Evolutionary conservation across 2,113 vertebrate species (phyloP).

Genomic region (Notechis scutatus): DNA sequence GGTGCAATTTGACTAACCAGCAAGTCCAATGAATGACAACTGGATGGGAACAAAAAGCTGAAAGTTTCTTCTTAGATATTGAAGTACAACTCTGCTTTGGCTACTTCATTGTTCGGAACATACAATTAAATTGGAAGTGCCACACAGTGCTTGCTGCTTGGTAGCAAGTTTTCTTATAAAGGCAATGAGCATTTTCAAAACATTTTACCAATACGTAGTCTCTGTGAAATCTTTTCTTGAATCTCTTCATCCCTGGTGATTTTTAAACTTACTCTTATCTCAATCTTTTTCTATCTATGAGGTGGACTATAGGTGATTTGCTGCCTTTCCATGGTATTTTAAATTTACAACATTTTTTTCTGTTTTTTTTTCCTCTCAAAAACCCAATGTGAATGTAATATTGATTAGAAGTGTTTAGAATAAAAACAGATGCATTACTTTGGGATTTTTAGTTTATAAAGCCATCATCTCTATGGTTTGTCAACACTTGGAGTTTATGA

Average conservation of each 20-base stretch:
- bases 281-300: background rate
- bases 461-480: background rate
- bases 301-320: background rate
- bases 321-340: background rate
- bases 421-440: background rate
- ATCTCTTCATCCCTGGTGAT: background rate
- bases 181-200: background rate
- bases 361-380: background rate
- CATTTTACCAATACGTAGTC: background rate
- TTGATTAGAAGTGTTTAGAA: background rate
- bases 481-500: background rate
- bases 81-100: background rate
- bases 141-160: background rate
- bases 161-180: background rate
- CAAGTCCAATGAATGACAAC: background rate
- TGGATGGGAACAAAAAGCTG: background rate
- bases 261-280: background rate
- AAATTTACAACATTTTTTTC: background rate
- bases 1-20: background rate
- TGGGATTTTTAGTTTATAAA: background rate
- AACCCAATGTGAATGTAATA: background rate
- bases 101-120: background rate
- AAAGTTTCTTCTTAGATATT: background rate
- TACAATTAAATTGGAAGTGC: background rate
- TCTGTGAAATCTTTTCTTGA: background rate